phyloP scores from a whole-genome alignment of 2,888 invertebrate species.

The Trichogramma dendrolimi region DNA sequence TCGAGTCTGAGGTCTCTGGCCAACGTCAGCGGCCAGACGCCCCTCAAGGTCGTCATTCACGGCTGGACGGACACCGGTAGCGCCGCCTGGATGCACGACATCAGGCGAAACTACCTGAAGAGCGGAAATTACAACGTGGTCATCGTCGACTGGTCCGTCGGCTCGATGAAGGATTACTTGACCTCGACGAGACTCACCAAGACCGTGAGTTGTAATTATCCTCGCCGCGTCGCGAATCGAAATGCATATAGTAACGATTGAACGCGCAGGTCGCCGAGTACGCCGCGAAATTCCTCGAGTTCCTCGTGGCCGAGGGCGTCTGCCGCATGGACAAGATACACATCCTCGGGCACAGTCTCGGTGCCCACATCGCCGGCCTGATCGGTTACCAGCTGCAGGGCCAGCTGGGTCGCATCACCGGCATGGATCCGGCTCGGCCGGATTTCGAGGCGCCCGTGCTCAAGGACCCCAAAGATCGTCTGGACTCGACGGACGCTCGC shows the following conservation, averaged over 20 bases:
- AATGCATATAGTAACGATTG: background rate
- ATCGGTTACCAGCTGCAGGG: conserved; percentile 37
- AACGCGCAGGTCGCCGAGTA: conserved; percentile 40
- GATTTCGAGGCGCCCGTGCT: conserved; percentile 55
- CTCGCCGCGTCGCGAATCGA: background rate
- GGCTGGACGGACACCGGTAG: conserved; percentile 52
- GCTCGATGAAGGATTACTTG: conserved; percentile 39
- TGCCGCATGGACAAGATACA: conserved; percentile 40
- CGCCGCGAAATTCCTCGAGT: conserved; percentile 42
- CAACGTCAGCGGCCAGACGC: conserved; percentile 29
- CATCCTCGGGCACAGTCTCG: conserved; percentile 49
- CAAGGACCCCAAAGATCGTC: conserved; percentile 48
- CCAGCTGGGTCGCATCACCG: conserved; percentile 52
- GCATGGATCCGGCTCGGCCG: conserved; percentile 66
- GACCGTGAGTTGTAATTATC: conserved; percentile 12
- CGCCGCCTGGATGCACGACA: conserved; percentile 40
- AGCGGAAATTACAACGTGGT: conserved; percentile 54
- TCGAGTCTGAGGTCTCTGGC: conserved; percentile 31
- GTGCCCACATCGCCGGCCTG: conserved; percentile 48
- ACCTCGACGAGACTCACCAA: conserved; percentile 34
- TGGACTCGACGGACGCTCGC: conserved; percentile 64
- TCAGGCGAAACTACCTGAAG: conserved; percentile 50
- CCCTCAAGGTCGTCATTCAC: conserved; percentile 52
- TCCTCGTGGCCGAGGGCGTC: conserved; percentile 37
- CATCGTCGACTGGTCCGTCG: conserved; percentile 54